These are phyloP conservation scores for Istiophorus platypterus DNA, from an alignment of 2,113 vertebrate species.

Conservation along the genomic window DNA sequence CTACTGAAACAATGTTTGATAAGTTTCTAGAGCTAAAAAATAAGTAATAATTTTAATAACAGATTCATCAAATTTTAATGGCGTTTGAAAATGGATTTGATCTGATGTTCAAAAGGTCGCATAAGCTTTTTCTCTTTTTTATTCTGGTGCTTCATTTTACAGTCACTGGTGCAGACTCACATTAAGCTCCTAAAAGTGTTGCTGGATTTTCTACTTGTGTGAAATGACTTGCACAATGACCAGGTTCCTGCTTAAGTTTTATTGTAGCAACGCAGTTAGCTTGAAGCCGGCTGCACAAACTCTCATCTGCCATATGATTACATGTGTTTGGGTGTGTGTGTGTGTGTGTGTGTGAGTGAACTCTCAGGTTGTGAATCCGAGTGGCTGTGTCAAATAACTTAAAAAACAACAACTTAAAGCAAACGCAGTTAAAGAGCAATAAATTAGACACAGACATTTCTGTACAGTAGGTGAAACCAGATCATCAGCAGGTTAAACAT, in stretches of 20 bases:
- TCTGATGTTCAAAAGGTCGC: not conserved
- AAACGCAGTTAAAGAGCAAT: conserved; percentile 30
- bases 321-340: not conserved
- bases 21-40: not conserved
- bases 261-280: conserved; percentile 56
- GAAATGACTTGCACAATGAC: conserved; percentile 16
- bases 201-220: not conserved
- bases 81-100: not conserved
- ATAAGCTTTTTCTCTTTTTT: too few species aligned
- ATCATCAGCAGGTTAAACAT: conserved; percentile 35
- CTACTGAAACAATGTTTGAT: not conserved
- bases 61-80: not conserved
- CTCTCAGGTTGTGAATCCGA: not conserved
- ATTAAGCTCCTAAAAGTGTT: not conserved
- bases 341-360: not conserved
- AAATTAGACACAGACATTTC: conserved; percentile 13
- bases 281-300: conserved; percentile 42
- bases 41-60: not conserved
- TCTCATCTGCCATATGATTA: conserved; percentile 39
- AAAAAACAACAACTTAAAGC: conserved; percentile 29
- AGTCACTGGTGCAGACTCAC: not conserved
- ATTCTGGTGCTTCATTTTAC: not conserved
- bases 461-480: conserved; percentile 4
- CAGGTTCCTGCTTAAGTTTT: conserved; percentile 46
- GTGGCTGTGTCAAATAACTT: conserved; percentile 56